Base-by-base conservation (phyloP, 2,113 vertebrate genomes). In the Parotia lawesii region DNA sequence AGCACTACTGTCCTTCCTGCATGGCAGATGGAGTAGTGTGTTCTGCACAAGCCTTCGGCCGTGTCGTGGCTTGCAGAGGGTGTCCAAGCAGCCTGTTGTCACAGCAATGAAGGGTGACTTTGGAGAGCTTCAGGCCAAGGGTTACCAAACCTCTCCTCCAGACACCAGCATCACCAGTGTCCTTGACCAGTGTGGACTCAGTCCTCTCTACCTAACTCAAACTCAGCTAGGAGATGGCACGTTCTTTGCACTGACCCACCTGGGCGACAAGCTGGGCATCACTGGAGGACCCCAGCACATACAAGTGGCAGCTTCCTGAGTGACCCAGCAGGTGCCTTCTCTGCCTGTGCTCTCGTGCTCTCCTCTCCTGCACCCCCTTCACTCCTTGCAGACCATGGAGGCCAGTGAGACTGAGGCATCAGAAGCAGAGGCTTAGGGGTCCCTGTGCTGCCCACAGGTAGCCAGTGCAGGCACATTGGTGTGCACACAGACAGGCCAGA, bases 381-480 rank as follows among this genome's bases (percentile, higher is more conserved):
- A 5, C n/a, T 75, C 4, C 45, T 40, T 62, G 50, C 2, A 3
- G 79, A 37, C 38, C 1, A 0, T 8, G n/a, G 48, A 61, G 64
- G 27, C 31, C 50, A 27, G 42, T 16, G 51, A 77, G 64, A 40
- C 28, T n/a, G 72, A 72, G 45, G 24, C 1, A 0, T 19, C 33
- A 48, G 29, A 57, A 61, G 58, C 0, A 2, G 50, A 45, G 1
- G 2, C 42, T 45, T 25, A 31, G 31, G 64, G 60, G 24, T 37
- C 19, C 37, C 29, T 65, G 21, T 35, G 42, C 70, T 66, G 47
- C 65, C 37, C 9, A 5, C 57, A 54, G 27, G 16, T 3, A 7
- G 60, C 2, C 0, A 56, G 5, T 9, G 35, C 21, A 27, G 62
- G 62, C 42, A 33, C 2, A 1, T 1, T 22, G 3, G 4, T 62